phyloP scores from a whole-genome alignment of 2,113 vertebrate species.

The Pelusios castaneus region DNA sequence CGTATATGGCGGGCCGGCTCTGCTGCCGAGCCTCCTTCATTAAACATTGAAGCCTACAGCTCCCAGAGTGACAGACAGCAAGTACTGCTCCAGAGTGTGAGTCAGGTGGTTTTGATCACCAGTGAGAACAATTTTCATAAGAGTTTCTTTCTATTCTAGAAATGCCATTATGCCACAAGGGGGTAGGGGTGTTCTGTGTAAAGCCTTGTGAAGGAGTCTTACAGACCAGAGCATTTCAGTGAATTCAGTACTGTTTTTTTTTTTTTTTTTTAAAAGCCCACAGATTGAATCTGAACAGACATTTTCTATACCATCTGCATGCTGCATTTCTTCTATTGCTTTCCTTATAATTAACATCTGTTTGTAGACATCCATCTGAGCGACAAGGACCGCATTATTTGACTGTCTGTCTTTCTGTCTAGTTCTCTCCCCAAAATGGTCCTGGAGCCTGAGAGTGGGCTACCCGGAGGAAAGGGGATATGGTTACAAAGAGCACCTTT shows the following conservation, averaged over 20 bases:
- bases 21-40: neutral
- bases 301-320: slow-evolving; percentile 63
- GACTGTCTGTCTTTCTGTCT: slow-evolving; percentile 52
- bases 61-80: neutral
- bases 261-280: no score
- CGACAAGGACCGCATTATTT: slow-evolving; percentile 42
- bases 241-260: no score
- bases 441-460: slow-evolving; percentile 53
- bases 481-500: slow-evolving; percentile 79
- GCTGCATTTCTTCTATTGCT: slow-evolving; percentile 63
- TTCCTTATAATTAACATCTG: slow-evolving; percentile 75
- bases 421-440: slow-evolving; percentile 45
- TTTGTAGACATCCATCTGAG: slow-evolving; percentile 68
- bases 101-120: slow-evolving; percentile 37
- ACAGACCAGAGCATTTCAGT: slow-evolving; percentile 10
- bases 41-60: neutral
- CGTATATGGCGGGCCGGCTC: no score
- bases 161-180: slow-evolving; percentile 78
- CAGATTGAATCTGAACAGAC: slow-evolving; percentile 59
- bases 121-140: slow-evolving; percentile 9
- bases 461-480: slow-evolving; percentile 72
- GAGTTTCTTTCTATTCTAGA: slow-evolving; percentile 59
- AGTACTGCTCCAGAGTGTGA: neutral
- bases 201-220: slow-evolving; percentile 19
- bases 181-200: slow-evolving; percentile 79